These are phyloP conservation scores for Ceryle rudis DNA, from an alignment of 2,797 vertebrate species.

Conservation along the genomic window DNA sequence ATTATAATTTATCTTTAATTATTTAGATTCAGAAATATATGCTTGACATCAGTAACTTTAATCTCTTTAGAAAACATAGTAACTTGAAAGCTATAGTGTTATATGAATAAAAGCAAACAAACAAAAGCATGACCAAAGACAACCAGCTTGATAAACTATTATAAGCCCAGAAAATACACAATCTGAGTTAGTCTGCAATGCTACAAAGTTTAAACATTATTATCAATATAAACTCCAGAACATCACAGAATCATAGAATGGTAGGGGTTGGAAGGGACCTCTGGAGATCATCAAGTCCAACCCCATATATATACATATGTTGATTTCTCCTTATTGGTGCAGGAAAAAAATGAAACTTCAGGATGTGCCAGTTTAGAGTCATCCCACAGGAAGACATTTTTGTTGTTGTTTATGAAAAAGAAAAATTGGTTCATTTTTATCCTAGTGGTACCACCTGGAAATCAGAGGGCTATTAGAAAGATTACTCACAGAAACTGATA, in stretches of 20 bases:
- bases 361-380: neutral
- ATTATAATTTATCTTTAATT: neutral
- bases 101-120: neutral
- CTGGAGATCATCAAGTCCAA: no score
- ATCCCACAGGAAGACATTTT: neutral
- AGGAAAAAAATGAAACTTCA: neutral
- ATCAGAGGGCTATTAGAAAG: neutral
- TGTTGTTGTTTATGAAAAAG: neutral
- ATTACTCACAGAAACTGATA: neutral
- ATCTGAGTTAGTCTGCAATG: neutral
- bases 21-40: neutral
- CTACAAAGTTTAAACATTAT: neutral
- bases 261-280: no score
- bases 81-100: neutral
- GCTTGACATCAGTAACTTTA: neutral
- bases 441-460: neutral
- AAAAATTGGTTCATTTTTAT: neutral
- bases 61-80: neutral
- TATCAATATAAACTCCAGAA: neutral
- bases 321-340: neutral
- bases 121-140: neutral
- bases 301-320: no score
- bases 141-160: neutral
- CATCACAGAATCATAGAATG: no score
- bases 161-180: neutral